phyloP scores from a whole-genome alignment of 2,797 vertebrate species.

The Myotis findleyi region DNA sequence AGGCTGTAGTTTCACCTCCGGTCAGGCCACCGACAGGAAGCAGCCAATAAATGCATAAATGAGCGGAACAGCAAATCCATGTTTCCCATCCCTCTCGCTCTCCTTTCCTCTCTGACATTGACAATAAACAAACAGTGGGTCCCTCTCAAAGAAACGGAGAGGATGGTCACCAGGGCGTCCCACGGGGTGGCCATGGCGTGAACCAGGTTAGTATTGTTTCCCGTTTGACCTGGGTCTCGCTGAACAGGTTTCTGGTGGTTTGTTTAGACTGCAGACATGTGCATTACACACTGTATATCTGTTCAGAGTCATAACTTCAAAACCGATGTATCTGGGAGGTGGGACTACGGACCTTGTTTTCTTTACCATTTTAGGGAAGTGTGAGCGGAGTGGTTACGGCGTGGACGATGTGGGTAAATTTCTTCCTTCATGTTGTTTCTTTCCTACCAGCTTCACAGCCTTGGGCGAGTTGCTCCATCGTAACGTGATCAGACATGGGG shows the following conservation, averaged over 20 bases:
- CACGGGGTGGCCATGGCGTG: not conserved
- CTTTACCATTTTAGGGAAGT: not conserved
- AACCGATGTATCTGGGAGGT: not conserved
- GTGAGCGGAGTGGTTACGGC: not conserved
- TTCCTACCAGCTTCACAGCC: too few relatives aligned
- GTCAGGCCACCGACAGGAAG: too few relatives aligned
- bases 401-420: not conserved
- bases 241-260: not conserved
- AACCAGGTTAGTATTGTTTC: not conserved
- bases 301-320: not conserved
- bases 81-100: too few relatives aligned
- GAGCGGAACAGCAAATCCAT: too few relatives aligned
- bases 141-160: not conserved
- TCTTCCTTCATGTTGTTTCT: not conserved
- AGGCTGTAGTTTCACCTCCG: too few relatives aligned
- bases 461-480: not conserved
- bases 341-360: not conserved
- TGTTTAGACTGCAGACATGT: not conserved
- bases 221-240: not conserved
- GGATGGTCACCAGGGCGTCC: not conserved
- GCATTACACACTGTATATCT: not conserved
- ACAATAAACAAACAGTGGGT: too few relatives aligned
- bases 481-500: not conserved
- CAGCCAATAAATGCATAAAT: not conserved
- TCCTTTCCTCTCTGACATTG: too few relatives aligned